A percentile compares a stretch with the other conserved stretches of the same genome.
Evolutionary conservation across 2,113 vertebrate species (phyloP).

Genomic region (Delphinus delphis): DNA sequence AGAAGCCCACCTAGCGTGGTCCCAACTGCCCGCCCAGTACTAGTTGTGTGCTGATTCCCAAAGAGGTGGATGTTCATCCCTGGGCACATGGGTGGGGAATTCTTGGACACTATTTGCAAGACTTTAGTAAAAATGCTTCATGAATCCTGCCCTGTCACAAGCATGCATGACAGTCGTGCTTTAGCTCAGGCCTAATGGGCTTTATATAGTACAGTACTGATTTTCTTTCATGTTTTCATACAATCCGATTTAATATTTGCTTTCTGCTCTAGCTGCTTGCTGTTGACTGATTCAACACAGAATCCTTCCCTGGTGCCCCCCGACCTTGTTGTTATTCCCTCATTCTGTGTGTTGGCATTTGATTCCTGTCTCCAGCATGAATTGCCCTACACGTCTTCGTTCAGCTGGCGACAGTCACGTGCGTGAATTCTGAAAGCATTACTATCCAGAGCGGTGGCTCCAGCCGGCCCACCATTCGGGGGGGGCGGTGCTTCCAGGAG

Average conservation of each 20-base stretch:
- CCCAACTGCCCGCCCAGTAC: not conserved
- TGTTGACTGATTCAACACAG: slow-evolving; percentile 74
- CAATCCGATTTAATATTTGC: slow-evolving; percentile 71
- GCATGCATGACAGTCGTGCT: not conserved
- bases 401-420: slow-evolving; percentile 68
- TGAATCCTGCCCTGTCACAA: slow-evolving; percentile 51
- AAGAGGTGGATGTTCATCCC: slow-evolving; percentile 8
- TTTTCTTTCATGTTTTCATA: slow-evolving; percentile 73
- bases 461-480: not conserved
- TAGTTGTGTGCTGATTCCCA: not conserved
- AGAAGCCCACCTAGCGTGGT: not conserved
- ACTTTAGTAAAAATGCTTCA: slow-evolving; percentile 55
- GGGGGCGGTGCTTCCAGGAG: not conserved
- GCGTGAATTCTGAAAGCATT: slow-evolving; percentile 61
- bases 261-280: slow-evolving; percentile 15
- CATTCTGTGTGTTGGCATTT: slow-evolving; percentile 73
- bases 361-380: slow-evolving; percentile 73
- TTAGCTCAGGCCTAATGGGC: slow-evolving; percentile 52
- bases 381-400: slow-evolving; percentile 66
- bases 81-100: slow-evolving; percentile 42
- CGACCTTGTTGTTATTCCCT: slow-evolving; percentile 73
- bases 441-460: not conserved
- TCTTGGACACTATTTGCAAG: slow-evolving; percentile 53
- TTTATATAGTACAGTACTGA: slow-evolving; percentile 64
- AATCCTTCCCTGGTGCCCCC: slow-evolving; percentile 69